Evolutionary conservation across 2,797 vertebrate species (phyloP), one percentile per base, ranked within the genome.

Genomic region (Streptopelia turtur): DNA sequence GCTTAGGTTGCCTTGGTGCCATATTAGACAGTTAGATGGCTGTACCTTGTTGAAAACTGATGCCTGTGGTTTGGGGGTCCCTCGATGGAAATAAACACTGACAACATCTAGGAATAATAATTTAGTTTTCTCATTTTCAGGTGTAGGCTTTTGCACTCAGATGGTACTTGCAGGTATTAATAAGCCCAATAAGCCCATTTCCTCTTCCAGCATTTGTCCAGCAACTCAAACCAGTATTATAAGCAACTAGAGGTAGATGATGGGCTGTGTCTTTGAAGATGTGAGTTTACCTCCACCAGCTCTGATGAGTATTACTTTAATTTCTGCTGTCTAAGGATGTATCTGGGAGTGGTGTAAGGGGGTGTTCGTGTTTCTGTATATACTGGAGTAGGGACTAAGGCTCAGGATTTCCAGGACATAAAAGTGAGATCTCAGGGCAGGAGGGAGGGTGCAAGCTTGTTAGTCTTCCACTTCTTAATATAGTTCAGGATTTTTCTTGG

Each of bases 341-440:
- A 13, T 35, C 17, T 64, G 31, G 12, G 31, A 5, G 7, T 45
- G 3, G 11, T 30, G 4, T 61, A 43, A 57, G 39, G 21, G 4
- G 0, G 0, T 30, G 5, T 61, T 17, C 5, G 0, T 86, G 13
- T 23, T 91, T 55, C 37, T 82, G 4, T 63, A 47, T 7, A 12
- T 68, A 16, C 2, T 28, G 15, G 16, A 41, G 11, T 37, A 39
- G 18, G 30, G 43, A 39, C 35, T 35, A 35, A n/a, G 31, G 25
- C 24, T n/a, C 20, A 89, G 61, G 86, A 65, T 33, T 77, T 57
- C 37, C 31, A 65, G 68, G 30, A 37, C 23, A 13, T 31, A 57
- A 64, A 87, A 83, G 30, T 45, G 74, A 83, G 10, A 75, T 79
- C 11, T 8, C 4, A 2, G 35, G 16, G n/a, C 5, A 53, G 7